Percentiles rank a stretch among this genome's conserved stretches.
Conservation (phyloP, 2,113 vertebrate species). For the Alces alces region DNA sequence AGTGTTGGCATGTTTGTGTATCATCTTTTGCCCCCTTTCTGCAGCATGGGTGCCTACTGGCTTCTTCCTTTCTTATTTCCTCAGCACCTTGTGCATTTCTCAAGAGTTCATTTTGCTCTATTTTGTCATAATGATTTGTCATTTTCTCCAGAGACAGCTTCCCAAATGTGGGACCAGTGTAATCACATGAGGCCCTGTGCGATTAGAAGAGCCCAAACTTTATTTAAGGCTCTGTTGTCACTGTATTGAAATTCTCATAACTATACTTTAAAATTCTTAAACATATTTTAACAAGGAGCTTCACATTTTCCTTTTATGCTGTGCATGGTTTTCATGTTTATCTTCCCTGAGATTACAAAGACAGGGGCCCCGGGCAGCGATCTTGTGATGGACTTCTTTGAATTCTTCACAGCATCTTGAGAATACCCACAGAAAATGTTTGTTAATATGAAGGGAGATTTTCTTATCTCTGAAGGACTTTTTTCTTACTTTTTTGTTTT, state of each 20-base stretch:
- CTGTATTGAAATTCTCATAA: background rate
- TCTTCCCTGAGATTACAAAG: background rate
- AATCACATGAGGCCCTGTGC: background rate
- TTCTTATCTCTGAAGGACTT: background rate
- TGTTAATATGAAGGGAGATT: background rate
- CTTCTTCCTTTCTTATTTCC: background rate
- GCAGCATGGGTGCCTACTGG: background rate
- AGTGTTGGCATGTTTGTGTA: background rate
- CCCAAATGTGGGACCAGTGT: background rate
- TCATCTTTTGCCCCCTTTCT: background rate
- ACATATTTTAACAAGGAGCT: background rate
- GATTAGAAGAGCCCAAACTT: background rate
- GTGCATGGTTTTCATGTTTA: background rate
- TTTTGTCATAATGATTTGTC: background rate
- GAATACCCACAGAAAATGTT: background rate
- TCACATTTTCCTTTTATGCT: background rate
- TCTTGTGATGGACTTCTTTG: background rate
- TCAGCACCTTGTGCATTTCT: background rate
- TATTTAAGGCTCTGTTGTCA: background rate
- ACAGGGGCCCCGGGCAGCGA: background rate
- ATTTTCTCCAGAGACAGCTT: background rate
- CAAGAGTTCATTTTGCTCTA: background rate
- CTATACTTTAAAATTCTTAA: background rate
- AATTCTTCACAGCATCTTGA: background rate
- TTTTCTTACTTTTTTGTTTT: background rate